Evolutionary conservation across 2,797 vertebrate genomes (phyloP).

Genomic region (Taenioides sp.): DNA sequence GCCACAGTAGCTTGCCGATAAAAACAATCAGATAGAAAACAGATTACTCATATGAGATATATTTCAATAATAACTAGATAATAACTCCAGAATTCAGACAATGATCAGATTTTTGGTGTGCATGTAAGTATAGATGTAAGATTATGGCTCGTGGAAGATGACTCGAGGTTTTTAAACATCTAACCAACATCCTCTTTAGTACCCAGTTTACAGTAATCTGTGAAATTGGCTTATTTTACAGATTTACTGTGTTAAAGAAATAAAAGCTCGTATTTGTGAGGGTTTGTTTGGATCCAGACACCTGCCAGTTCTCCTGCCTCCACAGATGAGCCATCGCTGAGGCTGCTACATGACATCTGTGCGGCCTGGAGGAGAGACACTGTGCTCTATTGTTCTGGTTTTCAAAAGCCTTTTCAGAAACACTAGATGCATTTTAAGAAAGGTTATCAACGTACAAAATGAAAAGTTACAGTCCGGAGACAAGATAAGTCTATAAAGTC

Average conservation of each 20-base stretch:
- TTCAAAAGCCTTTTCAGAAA: neutral
- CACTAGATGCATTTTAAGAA: neutral
- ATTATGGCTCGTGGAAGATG: no score
- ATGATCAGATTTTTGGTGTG: no score
- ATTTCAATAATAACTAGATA: no score
- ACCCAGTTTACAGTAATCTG: neutral
- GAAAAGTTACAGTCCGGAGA: neutral
- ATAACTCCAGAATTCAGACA: no score
- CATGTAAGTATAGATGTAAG: no score
- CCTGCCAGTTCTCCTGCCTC: conserved; percentile 7
- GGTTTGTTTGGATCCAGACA: conserved; percentile 5
- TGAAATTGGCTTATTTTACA: neutral
- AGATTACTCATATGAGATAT: no score
- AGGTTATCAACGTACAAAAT: neutral
- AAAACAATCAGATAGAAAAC: no score
- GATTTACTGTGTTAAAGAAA: neutral
- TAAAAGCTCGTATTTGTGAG: neutral
- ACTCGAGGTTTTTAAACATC: neutral
- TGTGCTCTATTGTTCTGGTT: conserved; percentile 2
- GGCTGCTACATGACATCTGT: conserved; percentile 4
- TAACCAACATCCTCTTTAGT: neutral
- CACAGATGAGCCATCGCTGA: conserved; percentile 11
- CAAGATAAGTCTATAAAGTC: neutral
- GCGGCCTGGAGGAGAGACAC: conserved; percentile 6
- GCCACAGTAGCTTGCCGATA: no score